These are phyloP conservation scores for Cheilosia pagana DNA, from an alignment of 2,888 invertebrate species.

Conservation along the genomic window DNA sequence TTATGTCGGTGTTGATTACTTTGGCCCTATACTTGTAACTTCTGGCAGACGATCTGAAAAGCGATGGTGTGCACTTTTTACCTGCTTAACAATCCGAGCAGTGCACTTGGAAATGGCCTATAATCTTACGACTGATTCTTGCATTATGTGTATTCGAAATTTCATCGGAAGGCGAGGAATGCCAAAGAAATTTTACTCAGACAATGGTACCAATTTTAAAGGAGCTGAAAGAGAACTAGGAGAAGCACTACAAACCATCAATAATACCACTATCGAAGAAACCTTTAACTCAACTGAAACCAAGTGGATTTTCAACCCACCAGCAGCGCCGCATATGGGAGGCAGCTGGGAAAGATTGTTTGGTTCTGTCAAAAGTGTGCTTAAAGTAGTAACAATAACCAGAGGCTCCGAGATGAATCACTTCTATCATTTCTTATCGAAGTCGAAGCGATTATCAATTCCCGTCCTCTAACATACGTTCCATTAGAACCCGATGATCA, in stretches of 20 bases:
- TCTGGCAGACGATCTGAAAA: neutral
- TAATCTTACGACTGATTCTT: no score
- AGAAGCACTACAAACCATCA: no score
- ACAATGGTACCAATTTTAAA: no score
- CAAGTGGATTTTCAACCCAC: no score
- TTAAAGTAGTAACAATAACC: neutral
- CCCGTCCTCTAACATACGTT: neutral
- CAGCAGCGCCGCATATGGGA: no score
- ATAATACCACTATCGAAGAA: no score
- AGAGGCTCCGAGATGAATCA: neutral
- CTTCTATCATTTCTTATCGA: neutral
- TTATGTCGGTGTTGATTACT: slow-evolving; percentile 5
- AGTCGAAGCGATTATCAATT: neutral
- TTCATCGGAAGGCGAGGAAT: no score
- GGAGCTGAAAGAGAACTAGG: no score
- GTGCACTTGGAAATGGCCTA: slow-evolving; percentile 1
- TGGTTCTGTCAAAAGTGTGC: neutral
- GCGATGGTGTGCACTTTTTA: slow-evolving; percentile 49
- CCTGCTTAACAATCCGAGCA: slow-evolving; percentile 53
- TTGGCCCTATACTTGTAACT: neutral
- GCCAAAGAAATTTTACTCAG: no score
- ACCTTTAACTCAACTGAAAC: no score
- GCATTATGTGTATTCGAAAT: no score
- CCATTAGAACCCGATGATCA: neutral
- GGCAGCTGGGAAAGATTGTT: no score